A percentile compares a stretch with the other conserved stretches of the same genome.
Conservation (phyloP, 2,113 vertebrate genomes). For the Uria aalge region DNA sequence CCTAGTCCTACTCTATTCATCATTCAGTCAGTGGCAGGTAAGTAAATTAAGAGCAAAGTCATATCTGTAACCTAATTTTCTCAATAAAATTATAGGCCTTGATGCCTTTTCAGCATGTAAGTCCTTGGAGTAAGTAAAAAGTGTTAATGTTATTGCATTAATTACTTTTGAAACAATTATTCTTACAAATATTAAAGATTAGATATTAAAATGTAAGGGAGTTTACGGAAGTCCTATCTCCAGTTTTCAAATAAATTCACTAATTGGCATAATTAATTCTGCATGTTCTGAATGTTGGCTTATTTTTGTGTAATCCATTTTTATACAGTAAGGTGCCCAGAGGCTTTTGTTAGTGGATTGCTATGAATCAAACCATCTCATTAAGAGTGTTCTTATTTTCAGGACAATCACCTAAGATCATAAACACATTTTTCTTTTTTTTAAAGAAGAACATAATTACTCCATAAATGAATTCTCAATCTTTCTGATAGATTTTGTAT, state of each 20-base stretch:
- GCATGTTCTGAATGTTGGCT: neutral
- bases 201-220: neutral
- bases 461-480: neutral
- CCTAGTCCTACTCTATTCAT: neutral
- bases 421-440: neutral
- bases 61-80: neutral
- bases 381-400: neutral
- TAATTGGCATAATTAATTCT: constrained; percentile 15
- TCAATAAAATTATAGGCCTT: neutral
- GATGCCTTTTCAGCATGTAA: neutral
- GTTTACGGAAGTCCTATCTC: neutral
- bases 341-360: neutral
- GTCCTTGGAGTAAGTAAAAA: neutral
- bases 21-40: neutral
- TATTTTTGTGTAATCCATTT: neutral
- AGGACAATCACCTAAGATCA: neutral
- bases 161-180: neutral
- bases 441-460: neutral
- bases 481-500: neutral
- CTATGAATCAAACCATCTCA: neutral
- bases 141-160: neutral
- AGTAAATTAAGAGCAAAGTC: neutral
- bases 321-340: neutral
- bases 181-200: neutral
- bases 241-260: neutral